Conservation (phyloP, 2,888 invertebrate species). For the Acrobasis suavella region DNA sequence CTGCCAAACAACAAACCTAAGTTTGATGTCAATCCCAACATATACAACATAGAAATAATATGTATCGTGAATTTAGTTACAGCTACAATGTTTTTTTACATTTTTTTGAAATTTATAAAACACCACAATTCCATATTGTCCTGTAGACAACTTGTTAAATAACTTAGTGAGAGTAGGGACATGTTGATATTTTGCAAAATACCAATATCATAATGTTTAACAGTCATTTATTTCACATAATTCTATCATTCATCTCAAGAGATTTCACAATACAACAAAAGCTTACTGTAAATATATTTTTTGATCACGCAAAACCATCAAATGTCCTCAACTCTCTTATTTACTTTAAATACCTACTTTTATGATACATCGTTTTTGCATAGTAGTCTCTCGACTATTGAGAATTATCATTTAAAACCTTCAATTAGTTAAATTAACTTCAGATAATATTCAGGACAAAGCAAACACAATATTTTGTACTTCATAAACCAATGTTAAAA, state of each 20-base stretch:
- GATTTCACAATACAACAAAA: conserved; percentile 1
- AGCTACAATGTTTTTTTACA: conserved; percentile 56
- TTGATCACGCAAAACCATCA: conserved; percentile 14
- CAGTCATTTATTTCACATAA: neutral
- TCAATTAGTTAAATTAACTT: conserved; percentile 12
- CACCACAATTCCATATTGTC: conserved; percentile 72
- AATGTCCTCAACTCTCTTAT: conserved; percentile 22
- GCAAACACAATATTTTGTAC: conserved; percentile 38
- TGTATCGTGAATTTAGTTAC: conserved; percentile 48
- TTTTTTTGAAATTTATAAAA: conserved; percentile 61
- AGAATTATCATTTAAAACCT: conserved; percentile 19
- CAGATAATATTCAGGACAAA: conserved; percentile 19
- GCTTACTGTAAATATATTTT: conserved; percentile 11
- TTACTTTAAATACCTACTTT: conserved; percentile 12
- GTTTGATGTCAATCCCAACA: conserved; percentile 18
- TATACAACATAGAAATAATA: conserved; percentile 43
- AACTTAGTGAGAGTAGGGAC: conserved; percentile 35
- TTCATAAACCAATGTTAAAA: conserved; percentile 35
- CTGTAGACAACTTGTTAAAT: conserved; percentile 48
- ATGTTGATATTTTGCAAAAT: conserved; percentile 16
- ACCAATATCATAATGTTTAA: conserved; percentile 5
- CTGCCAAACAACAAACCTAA: conserved; percentile 29
- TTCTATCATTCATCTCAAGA: neutral
- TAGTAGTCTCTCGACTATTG: conserved; percentile 20
- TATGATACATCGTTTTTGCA: conserved; percentile 16